These are phyloP conservation scores for Galeruca laticollis DNA, from an alignment of 2,888 invertebrate species.

Conservation along the genomic window DNA sequence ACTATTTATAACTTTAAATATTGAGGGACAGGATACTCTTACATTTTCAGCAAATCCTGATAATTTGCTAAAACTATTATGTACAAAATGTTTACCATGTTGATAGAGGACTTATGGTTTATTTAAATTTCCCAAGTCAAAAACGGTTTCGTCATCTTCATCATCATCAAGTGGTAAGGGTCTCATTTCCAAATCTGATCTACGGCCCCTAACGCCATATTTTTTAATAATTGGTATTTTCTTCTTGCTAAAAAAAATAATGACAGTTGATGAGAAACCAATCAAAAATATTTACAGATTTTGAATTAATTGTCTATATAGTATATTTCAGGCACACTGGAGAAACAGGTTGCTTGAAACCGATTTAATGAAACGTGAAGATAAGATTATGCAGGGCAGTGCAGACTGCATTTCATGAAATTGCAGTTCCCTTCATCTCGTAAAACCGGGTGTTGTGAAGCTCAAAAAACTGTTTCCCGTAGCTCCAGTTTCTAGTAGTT, in stretches of 20 bases:
- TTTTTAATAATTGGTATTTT: constrained; percentile 55
- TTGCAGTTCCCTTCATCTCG: no score
- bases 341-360: no score
- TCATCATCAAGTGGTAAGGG: constrained; percentile 65
- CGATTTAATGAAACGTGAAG: no score
- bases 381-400: no score
- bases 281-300: not conserved
- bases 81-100: not conserved
- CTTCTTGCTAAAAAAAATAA: constrained; percentile 47
- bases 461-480: no score
- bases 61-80: not conserved
- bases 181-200: constrained; percentile 65
- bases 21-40: no score
- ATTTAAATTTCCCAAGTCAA: constrained; percentile 58
- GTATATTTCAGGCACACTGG: no score
- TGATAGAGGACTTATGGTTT: constrained; percentile 22
- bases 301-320: no score
- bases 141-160: constrained; percentile 64
- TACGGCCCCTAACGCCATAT: constrained; percentile 63
- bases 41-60: not conserved
- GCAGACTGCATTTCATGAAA: no score
- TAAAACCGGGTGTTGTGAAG: no score
- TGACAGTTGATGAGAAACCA: not conserved
- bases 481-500: no score
- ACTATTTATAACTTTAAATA: no score